A percentile compares a stretch with the other conserved stretches of the same genome.
phyloP scores from a whole-genome alignment of 2,888 invertebrate genomes.

The Apamea anceps region DNA sequence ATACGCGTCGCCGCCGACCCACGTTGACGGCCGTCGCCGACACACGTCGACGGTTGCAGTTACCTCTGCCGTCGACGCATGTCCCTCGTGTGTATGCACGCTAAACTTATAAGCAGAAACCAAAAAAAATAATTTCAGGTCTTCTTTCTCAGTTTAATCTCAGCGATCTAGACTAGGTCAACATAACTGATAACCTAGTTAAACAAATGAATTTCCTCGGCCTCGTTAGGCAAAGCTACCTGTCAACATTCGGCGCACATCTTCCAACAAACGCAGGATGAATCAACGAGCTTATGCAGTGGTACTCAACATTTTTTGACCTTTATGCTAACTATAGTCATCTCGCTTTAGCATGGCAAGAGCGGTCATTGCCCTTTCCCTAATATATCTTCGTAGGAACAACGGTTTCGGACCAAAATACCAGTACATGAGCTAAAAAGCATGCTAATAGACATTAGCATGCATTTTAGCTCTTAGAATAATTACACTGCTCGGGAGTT shows the following conservation, averaged over 20 bases:
- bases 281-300: conserved; percentile 51
- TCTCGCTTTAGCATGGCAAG: background rate
- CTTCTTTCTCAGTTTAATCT: conserved; percentile 24
- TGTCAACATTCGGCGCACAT: conserved; percentile 61
- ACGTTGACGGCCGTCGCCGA: background rate
- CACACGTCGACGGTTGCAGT: background rate
- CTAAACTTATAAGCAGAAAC: background rate
- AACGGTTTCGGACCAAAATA: background rate
- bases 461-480: too few relatives aligned
- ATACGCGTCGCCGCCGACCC: background rate
- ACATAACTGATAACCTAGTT: conserved; percentile 58
- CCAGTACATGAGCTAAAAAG: background rate
- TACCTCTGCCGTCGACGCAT: background rate
- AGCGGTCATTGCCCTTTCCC: background rate
- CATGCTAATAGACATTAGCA: too few relatives aligned
- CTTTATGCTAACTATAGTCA: background rate
- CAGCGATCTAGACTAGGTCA: conserved; percentile 36
- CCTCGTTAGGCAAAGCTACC: conserved; percentile 54
- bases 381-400: background rate
- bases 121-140: background rate
- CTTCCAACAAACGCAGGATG: conserved; percentile 44
- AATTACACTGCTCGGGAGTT: too few relatives aligned
- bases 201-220: conserved; percentile 47
- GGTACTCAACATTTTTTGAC: conserved; percentile 33
- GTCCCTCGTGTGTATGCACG: background rate